phyloP scores from a whole-genome alignment of 2,113 vertebrate genomes.

The Propithecus coquereli region DNA sequence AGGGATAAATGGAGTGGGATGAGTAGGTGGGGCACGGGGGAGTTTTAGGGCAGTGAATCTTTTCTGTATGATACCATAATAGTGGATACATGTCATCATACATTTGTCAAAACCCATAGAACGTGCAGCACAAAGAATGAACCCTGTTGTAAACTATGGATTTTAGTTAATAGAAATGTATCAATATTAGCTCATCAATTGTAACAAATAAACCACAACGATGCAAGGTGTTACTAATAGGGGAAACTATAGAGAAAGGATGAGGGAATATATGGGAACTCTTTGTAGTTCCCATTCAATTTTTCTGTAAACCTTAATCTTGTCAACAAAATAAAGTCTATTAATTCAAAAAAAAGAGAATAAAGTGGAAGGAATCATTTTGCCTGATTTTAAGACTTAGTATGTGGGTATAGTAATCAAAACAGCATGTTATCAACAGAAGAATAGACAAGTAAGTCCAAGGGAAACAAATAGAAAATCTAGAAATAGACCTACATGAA shows the following conservation, averaged over 20 bases:
- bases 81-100: not conserved
- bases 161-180: not conserved
- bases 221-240: not conserved
- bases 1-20: not conserved
- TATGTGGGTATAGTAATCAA: not conserved
- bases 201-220: not conserved
- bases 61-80: not conserved
- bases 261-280: not conserved
- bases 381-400: not conserved
- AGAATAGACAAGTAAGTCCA: not conserved
- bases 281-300: not conserved
- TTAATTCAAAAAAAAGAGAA: not conserved
- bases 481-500: not conserved
- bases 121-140: not conserved
- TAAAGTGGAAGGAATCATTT: not conserved
- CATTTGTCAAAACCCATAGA: not conserved
- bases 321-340: not conserved
- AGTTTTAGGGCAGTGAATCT: not conserved
- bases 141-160: not conserved
- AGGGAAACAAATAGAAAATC: not conserved
- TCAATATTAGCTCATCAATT: not conserved
- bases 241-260: not conserved
- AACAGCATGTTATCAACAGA: not conserved
- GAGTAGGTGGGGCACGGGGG: not conserved
- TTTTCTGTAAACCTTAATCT: not conserved